These are phyloP conservation scores for Scolanthus callimorphus DNA, from an alignment of 92 coral and sea anemone genomes.

Conservation along the genomic window DNA sequence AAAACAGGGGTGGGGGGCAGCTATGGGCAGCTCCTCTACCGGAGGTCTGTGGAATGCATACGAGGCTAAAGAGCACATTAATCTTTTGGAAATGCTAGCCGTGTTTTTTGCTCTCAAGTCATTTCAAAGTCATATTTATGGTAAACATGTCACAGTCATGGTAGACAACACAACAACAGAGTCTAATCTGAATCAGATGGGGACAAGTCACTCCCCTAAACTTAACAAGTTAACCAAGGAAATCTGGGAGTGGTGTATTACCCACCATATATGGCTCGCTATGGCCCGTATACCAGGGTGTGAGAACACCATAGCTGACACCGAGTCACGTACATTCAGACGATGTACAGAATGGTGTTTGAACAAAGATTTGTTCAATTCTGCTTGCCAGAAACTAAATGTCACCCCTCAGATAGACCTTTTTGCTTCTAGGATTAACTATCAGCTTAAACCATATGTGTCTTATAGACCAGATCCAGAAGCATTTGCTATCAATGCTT, in stretches of 20 bases:
- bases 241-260: slow-evolving; percentile 54
- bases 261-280: slow-evolving; percentile 18
- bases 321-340: slow-evolving; percentile 18
- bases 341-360: slow-evolving; percentile 23
- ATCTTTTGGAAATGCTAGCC: no score
- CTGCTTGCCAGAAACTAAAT: not conserved
- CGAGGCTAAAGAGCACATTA: not conserved
- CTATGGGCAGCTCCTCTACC: not conserved
- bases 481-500: not conserved
- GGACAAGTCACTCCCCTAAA: slow-evolving; percentile 42
- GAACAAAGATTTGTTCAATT: no score
- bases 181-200: slow-evolving; percentile 40
- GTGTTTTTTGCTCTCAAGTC: slow-evolving; percentile 2
- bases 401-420: not conserved
- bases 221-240: slow-evolving; percentile 15
- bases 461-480: not conserved
- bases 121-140: not conserved
- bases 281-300: slow-evolving; percentile 39
- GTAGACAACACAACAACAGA: slow-evolving; percentile 28
- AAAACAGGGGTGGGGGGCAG: slow-evolving; percentile 3
- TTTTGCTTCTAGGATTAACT: not conserved
- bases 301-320: slow-evolving; percentile 25
- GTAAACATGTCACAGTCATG: slow-evolving; percentile 12
- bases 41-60: not conserved
- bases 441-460: not conserved